Evolutionary conservation across 2,797 vertebrate genomes (phyloP).

Genomic region (Miichthys miiuy): DNA sequence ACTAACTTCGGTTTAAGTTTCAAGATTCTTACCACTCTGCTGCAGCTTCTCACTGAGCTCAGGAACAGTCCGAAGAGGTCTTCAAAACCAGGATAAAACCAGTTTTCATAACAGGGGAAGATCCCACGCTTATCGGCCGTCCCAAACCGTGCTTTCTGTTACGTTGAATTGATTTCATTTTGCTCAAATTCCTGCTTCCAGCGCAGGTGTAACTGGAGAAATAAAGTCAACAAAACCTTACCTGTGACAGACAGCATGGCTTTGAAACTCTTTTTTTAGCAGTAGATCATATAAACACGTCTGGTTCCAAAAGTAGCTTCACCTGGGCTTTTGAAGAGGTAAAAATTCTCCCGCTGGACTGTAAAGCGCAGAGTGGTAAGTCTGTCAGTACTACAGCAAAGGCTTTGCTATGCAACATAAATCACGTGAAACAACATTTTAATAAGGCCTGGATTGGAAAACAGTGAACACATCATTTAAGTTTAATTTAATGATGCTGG

Average conservation of each 20-base stretch:
- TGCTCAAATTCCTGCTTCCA: slow-evolving; percentile 18
- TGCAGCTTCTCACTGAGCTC: slow-evolving; percentile 21
- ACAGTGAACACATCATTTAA: slow-evolving; percentile 42
- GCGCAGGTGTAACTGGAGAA: slow-evolving; percentile 19
- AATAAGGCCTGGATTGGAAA: slow-evolving; percentile 34
- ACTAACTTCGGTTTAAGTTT: slow-evolving; percentile 36
- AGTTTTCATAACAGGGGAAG: slow-evolving; percentile 22
- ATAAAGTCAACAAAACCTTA: slow-evolving; percentile 32
- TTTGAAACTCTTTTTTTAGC: slow-evolving; percentile 24
- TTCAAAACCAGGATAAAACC: slow-evolving; percentile 26
- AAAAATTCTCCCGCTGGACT: slow-evolving; percentile 2
- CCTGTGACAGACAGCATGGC: slow-evolving; percentile 9
- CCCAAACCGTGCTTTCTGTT: slow-evolving; percentile 6
- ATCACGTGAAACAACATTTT: slow-evolving; percentile 47
- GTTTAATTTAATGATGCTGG: slow-evolving; percentile 45
- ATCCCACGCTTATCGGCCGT: slow-evolving; percentile 3
- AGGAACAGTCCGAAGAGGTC: slow-evolving; percentile 2
- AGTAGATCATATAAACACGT: slow-evolving; percentile 19
- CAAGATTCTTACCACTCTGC: slow-evolving; percentile 21
- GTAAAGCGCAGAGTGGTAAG: slow-evolving; percentile 12
- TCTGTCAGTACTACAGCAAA: slow-evolving; percentile 8
- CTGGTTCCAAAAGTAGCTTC: slow-evolving; percentile 23
- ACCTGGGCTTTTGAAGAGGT: slow-evolving; percentile 1
- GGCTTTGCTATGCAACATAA: slow-evolving; percentile 23
- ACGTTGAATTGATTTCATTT: slow-evolving; percentile 32